Evolutionary conservation across 2,797 vertebrate species (phyloP), one percentile per base, ranked within the genome.

Genomic region (Thunnus albacares): DNA sequence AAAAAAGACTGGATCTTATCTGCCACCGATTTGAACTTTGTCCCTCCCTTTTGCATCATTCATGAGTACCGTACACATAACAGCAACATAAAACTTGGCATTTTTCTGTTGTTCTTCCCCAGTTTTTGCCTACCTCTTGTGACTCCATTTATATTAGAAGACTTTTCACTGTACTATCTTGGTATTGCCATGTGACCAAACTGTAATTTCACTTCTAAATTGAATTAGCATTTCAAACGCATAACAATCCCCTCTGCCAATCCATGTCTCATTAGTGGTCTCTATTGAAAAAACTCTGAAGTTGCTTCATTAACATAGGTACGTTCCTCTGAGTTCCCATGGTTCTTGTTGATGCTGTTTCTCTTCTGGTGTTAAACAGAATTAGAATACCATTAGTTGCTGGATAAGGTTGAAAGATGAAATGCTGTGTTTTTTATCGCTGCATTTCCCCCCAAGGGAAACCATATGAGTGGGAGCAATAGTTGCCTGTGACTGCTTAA

Each of bases 141-240:
- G 86, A 65, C 73, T 79, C 17, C 41, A 6, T 75, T 75, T 43
- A 41, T 80, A 83, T 71, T 60, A 81, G 65, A 8, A 35, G 55
- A 82, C 75, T 76, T 71, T 75, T 75, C 78, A 49, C 78, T 80
- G 47, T 64, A 77, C 71, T 80, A 67, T 89, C 80, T 87, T 59
- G 68, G 86, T 83, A 87, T 85, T 87, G 76, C 49, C 90, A 89
- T 87, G 88, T 90, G 90, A 93, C 80, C 78, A 2, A 86, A 91
- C 82, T 89, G 86, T 92, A 93, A 90, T 93, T 93, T 93, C 67
- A 84, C 81, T 89, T 84, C 86, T 79, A 89, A 77, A 89, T 91
- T 81, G 87, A 92, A 95, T 96, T 96, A 93, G 91, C 95, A 95
- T 95, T 95, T 95, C 95, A 95, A 95, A 95, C 88, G 73, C 82